A percentile compares a stretch with the other conserved stretches of the same genome.
Conservation (phyloP, 2,888 invertebrate genomes). For the Cheiracanthium punctorium region DNA sequence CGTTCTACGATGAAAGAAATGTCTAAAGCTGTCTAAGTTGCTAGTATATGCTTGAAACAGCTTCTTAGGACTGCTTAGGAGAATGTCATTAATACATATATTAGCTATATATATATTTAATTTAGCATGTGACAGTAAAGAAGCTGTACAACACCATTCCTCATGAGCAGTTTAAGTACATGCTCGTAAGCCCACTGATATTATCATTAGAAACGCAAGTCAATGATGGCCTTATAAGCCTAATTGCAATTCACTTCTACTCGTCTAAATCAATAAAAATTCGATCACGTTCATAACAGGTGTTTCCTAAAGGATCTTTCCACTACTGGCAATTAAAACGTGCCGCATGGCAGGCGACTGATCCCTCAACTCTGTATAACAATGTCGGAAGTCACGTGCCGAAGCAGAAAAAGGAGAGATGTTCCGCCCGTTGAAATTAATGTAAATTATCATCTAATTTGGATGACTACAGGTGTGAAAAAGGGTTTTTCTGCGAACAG, state of each 20-base stretch:
- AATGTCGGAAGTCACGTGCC: conserved; percentile 1
- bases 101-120: no score
- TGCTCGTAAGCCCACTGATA: not conserved
- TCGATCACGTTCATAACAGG: not conserved
- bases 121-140: no score
- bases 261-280: conserved; percentile 1
- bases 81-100: no score
- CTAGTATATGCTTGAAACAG: no score
- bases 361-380: not conserved
- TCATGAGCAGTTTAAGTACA: no score
- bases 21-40: no score
- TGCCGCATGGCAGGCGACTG: conserved; percentile 5
- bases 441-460: not conserved
- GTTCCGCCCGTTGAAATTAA: not conserved
- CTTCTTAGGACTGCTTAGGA: no score
- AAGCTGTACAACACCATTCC: no score
- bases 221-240: not conserved
- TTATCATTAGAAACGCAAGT: not conserved
- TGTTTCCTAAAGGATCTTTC: not conserved
- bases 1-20: no score
- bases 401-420: not conserved
- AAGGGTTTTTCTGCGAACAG: not conserved
- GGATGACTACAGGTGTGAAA: not conserved
- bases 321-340: not conserved
- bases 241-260: not conserved